Evolutionary conservation across 2,797 vertebrate species (phyloP), one percentile per base, ranked within the genome.

Genomic region (Dallia pectoralis): DNA sequence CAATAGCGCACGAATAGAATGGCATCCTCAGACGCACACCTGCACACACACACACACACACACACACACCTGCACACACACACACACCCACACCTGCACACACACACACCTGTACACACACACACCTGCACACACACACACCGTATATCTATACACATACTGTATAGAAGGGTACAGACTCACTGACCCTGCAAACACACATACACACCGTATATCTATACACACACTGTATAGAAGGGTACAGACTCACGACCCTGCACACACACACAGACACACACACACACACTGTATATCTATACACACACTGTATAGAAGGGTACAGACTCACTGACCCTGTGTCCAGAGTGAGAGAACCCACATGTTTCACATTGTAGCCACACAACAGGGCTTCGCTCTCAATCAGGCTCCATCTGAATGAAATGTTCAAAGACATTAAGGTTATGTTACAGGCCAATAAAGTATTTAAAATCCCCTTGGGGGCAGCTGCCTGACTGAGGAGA

Each of bases 371-470:
- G 36, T n/a, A 44, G 36, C 22, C 22, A 12, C 36, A 47, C 22
- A 25, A 27, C 22, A 67, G 4, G 19, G 40, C n/a, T 44, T 67
- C 66, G 48, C 36, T 67, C 66, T 47, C 15, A 22, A 47, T 47
- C 25, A 67, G 22, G 8, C 36, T 67, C 40, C 22, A 48, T 47
- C 22, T 44, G 66, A 47, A 48, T 47, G 11, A 44, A 67, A 67
- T 47, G 22, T 40, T 67, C 22, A 14, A n/a, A 27, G 36, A 47
- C 36, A 27, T 47, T 47, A 67, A 47, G 66, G 22, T 67, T 29
- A 67, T 47, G 66, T 44, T 44, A 29, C 66, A 67, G 40, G 66
- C 36, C 66, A 47, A 67, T 67, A 44, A 67, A 47, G 40, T 67
- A 25, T 44, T 67, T 47, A 47, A 67, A 47, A 40, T 47, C 66